These are phyloP conservation scores for Dorcus hopei DNA, from an alignment of 2,888 invertebrate species.

Conservation along the genomic window DNA sequence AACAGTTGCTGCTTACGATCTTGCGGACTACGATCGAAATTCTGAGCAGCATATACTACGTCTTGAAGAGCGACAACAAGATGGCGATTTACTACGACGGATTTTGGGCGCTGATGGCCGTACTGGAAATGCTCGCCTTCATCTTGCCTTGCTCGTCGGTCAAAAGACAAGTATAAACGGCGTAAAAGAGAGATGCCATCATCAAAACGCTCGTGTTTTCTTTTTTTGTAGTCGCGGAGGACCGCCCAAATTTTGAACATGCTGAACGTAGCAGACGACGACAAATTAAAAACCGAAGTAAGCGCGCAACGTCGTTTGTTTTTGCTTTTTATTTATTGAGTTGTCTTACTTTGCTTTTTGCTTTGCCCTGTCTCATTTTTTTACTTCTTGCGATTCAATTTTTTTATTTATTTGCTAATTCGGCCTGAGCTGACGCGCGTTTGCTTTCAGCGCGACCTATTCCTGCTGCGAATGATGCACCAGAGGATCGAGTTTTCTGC, in stretches of 20 bases:
- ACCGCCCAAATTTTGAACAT: constrained; percentile 21
- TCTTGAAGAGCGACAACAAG: constrained; percentile 7
- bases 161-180: constrained; percentile 9
- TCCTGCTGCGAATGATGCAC: constrained; percentile 24
- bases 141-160: constrained; percentile 16
- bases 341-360: background rate
- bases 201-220: background rate
- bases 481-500: constrained; percentile 23
- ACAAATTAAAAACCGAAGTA: constrained; percentile 9
- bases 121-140: constrained; percentile 16
- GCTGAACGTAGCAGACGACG: background rate
- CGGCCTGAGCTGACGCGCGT: constrained; percentile 1
- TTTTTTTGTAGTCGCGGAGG: constrained; percentile 15
- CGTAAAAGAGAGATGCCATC: background rate
- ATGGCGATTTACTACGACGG: constrained; percentile 12
- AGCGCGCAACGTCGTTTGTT: background rate
- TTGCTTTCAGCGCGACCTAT: constrained; percentile 24
- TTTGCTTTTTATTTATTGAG: background rate
- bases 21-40: constrained; percentile 14
- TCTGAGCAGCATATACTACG: constrained; percentile 15
- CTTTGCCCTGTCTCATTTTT: too few species aligned
- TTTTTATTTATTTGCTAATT: too few species aligned
- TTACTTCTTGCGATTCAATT: too few species aligned
- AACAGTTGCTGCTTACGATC: constrained; percentile 13
- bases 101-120: constrained; percentile 12